These are phyloP conservation scores for Nylanderia fulva DNA, from an alignment of 1,140 invertebrate genomes.

Conservation along the genomic window DNA sequence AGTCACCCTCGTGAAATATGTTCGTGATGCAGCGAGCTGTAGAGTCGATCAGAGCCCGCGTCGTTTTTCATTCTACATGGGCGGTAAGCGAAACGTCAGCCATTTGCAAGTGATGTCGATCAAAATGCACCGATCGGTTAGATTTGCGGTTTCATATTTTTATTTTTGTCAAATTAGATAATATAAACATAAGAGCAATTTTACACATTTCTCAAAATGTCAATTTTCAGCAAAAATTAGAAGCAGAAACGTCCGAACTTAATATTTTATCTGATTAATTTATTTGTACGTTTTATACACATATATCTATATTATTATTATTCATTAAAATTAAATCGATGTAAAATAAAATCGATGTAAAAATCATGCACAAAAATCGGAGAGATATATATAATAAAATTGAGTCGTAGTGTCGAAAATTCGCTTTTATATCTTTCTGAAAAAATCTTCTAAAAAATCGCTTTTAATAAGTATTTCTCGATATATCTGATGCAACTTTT, in stretches of 20 bases:
- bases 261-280: background rate
- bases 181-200: background rate
- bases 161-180: background rate
- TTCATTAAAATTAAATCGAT: background rate
- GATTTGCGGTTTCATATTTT: slow-evolving; percentile 21
- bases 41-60: slow-evolving; percentile 46
- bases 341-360: slow-evolving; percentile 15
- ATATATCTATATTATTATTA: background rate
- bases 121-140: slow-evolving; percentile 24
- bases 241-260: background rate
- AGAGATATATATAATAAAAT: background rate
- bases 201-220: background rate
- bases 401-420: background rate
- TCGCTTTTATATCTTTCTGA: background rate
- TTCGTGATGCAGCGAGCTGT: slow-evolving; percentile 52
- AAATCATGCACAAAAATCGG: slow-evolving; percentile 14
- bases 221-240: background rate
- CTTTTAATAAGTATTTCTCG: background rate
- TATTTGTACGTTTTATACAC: background rate
- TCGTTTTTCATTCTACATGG: slow-evolving; percentile 59
- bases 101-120: slow-evolving; percentile 50
- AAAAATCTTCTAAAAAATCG: background rate
- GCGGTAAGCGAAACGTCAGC: slow-evolving; percentile 37
- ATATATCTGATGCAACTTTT: background rate
- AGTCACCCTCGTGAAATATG: slow-evolving; percentile 59